These are phyloP conservation scores for Dicrurus megarhynchus DNA, from an alignment of 2,113 vertebrate genomes.

Conservation along the genomic window DNA sequence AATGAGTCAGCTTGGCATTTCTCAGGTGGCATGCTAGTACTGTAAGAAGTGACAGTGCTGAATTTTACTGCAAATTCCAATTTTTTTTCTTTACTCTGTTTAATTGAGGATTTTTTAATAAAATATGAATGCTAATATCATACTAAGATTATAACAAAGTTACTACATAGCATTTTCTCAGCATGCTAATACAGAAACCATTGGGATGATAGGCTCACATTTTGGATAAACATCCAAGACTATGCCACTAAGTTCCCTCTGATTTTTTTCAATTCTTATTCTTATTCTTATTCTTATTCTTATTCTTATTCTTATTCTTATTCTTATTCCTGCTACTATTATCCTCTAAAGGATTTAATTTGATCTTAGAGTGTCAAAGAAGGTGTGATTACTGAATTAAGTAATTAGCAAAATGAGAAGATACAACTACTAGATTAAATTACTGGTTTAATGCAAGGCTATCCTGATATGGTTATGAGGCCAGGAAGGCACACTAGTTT, in stretches of 20 bases:
- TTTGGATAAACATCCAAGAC: neutral
- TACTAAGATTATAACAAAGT: neutral
- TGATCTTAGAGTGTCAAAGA: neutral
- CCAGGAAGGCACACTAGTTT: neutral
- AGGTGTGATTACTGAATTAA: neutral
- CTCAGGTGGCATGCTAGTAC: neutral
- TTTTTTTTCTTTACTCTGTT: neutral
- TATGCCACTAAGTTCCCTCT: neutral
- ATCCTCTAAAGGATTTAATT: neutral
- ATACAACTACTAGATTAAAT: no score
- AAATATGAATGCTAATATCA: neutral
- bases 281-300: neutral
- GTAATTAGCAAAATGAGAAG: neutral
- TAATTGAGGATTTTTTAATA: neutral
- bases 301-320: neutral
- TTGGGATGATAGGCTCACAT: neutral
- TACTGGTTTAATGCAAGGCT: neutral
- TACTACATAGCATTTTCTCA: neutral
- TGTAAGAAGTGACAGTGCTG: neutral
- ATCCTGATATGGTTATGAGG: neutral
- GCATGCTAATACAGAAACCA: neutral
- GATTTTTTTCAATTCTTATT: neutral
- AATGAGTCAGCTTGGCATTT: neutral
- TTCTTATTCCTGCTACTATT: neutral
- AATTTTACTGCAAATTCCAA: neutral